Percentiles rank a stretch among this genome's conserved stretches.
Conservation (phyloP, 2,888 invertebrate species). For the Tiliacea aurago region DNA sequence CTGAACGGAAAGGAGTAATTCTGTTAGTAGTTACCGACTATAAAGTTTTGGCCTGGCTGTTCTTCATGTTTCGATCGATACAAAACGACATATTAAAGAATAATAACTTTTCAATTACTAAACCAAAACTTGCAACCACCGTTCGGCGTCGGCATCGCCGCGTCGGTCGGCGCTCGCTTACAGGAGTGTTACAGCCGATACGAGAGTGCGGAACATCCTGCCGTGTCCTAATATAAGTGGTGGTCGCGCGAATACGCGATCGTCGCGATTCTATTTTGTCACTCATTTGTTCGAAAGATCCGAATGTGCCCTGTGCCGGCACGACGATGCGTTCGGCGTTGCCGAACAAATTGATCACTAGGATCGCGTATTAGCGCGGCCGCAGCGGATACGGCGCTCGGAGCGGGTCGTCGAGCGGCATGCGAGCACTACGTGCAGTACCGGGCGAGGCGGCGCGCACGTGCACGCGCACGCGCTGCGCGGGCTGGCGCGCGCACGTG, state of each 20-base stretch:
- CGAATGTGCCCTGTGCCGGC: too few relatives aligned
- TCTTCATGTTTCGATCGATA: not conserved
- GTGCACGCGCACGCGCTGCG: conserved; percentile 75
- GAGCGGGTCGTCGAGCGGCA: conserved; percentile 36
- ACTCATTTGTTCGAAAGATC: not conserved
- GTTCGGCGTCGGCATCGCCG: not conserved
- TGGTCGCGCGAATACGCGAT: not conserved
- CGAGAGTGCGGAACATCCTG: not conserved
- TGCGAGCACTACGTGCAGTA: conserved; percentile 59
- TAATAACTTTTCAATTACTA: not conserved
- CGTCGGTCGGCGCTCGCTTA: not conserved
- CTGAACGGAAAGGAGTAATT: not conserved
- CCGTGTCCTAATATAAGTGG: not conserved
- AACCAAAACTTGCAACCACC: not conserved
- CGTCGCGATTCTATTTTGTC: too few relatives aligned
- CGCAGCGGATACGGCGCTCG: not conserved
- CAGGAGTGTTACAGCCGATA: conserved; percentile 13
- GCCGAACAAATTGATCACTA: not conserved
- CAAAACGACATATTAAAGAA: not conserved
- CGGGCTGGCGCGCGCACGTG: conserved; percentile 76
- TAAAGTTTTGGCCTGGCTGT: not conserved
- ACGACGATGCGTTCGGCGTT: too few relatives aligned
- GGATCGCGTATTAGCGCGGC: not conserved
- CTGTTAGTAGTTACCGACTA: not conserved
- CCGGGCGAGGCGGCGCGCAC: conserved; percentile 64